phyloP scores from a whole-genome alignment of 2,113 vertebrate species.

The Pogona vitticeps region DNA sequence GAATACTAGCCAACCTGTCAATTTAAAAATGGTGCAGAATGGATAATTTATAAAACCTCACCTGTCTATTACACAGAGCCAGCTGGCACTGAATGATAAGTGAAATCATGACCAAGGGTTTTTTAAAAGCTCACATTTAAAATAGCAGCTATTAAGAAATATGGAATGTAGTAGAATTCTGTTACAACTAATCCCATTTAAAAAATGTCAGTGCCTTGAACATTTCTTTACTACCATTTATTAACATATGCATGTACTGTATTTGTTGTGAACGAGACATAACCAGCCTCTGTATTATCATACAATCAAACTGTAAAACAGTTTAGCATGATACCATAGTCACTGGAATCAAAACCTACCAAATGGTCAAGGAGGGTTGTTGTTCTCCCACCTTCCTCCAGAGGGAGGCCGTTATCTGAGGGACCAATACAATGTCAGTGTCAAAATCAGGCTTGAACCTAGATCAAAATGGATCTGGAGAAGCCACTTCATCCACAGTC shows the following conservation, averaged over 20 bases:
- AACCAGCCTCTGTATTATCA: too few species aligned
- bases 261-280: too few species aligned
- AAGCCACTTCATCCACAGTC: too few species aligned
- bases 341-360: too few species aligned
- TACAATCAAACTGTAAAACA: too few species aligned
- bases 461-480: too few species aligned
- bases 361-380: too few species aligned
- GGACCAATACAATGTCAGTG: too few species aligned
- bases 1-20: neutral
- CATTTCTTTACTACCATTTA: neutral
- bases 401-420: too few species aligned
- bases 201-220: slow-evolving; percentile 36
- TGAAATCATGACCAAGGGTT: slow-evolving; percentile 30
- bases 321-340: too few species aligned
- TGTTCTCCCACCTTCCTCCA: too few species aligned
- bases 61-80: slow-evolving; percentile 40
- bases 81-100: slow-evolving; percentile 57
- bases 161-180: slow-evolving; percentile 42
- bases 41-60: slow-evolving; percentile 45
- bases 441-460: too few species aligned
- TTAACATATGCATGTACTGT: neutral
- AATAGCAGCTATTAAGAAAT: slow-evolving; percentile 5
- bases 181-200: slow-evolving; percentile 34
- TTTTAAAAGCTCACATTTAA: slow-evolving; percentile 37
- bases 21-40: slow-evolving; percentile 16